phyloP scores from a whole-genome alignment of 1,140 invertebrate genomes.

The Pomphorhynchus laevis region DNA sequence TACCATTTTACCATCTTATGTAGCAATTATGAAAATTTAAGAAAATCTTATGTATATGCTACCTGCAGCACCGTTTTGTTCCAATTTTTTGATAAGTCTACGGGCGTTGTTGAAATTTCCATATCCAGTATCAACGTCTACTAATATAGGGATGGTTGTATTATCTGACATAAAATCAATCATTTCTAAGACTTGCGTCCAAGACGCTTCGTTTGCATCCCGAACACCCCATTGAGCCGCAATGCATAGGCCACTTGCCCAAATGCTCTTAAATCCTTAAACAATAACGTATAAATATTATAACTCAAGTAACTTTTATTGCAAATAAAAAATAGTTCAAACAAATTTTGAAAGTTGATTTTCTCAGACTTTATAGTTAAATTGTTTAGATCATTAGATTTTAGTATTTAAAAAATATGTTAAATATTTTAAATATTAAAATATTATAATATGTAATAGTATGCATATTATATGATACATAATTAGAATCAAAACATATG shows the following conservation, averaged over 20 bases:
- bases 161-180: constrained; percentile 23
- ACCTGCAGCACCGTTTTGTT: constrained; percentile 22
- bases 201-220: constrained; percentile 23
- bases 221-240: constrained; percentile 21
- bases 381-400: not conserved
- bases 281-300: not conserved
- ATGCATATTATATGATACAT: no score
- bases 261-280: constrained; percentile 21
- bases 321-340: not conserved
- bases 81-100: constrained; percentile 20
- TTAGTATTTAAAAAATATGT: not conserved
- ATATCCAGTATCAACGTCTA: constrained; percentile 23
- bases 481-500: no score
- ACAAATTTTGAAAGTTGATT: not conserved
- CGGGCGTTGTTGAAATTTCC: constrained; percentile 24
- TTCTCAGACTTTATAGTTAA: not conserved
- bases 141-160: constrained; percentile 20
- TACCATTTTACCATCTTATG: not conserved
- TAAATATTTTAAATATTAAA: no score
- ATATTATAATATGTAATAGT: no score
- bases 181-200: constrained; percentile 23
- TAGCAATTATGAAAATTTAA: not conserved
- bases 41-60: no score
- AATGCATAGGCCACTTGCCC: constrained; percentile 22
- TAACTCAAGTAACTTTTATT: not conserved